Base-by-base conservation (phyloP, 2,888 invertebrate species). In the Melanotus villosus region DNA sequence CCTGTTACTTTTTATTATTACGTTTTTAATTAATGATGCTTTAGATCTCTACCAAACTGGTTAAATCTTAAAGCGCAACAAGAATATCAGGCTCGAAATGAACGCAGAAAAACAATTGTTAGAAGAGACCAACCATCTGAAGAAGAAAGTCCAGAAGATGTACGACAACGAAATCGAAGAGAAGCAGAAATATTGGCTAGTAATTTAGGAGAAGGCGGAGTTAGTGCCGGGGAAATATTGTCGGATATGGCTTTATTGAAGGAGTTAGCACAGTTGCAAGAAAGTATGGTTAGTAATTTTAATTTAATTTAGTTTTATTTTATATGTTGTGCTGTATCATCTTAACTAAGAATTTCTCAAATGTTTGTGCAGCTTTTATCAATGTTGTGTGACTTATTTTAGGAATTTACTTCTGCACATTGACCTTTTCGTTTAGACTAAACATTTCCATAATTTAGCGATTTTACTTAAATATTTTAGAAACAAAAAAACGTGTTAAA, bases 111-210 rank as follows among this genome's bases (percentile, higher is more conserved):
- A 62, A 77, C 82, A 64, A 76, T 83, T 16, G 77, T 85, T 59
- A 79, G 87, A 65, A 86, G 88, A 50, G 87, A 85, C 68, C 86
- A 87, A 65, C 86, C 88, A 0, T 88, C 89, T 1, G 91, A 91
- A 78, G 91, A 92, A 80, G 93, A 93, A 82, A 93, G 93, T 76
- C 93, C 93, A 0, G 90, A 92, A 77, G 94, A 95, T 81, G 89
- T 94, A 50, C 87, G 93, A 26, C 90, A 91, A 76, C 87, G 94
- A 56, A 95, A 94, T 83, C 88, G 92, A 64, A 92, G 95, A 60
- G 98, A 98, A 84, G 96, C 97, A 0, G 95, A 96, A 82, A 97
- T 98, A 80, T 87, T 98, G 7, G 97, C 96, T 12, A 93, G 94
- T 65, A 98, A 97, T 81, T 77, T 84, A 36, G 95, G 95, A 2